These are phyloP conservation scores for Pterocles burchelli DNA, from an alignment of 2,113 vertebrate species.

Conservation along the genomic window DNA sequence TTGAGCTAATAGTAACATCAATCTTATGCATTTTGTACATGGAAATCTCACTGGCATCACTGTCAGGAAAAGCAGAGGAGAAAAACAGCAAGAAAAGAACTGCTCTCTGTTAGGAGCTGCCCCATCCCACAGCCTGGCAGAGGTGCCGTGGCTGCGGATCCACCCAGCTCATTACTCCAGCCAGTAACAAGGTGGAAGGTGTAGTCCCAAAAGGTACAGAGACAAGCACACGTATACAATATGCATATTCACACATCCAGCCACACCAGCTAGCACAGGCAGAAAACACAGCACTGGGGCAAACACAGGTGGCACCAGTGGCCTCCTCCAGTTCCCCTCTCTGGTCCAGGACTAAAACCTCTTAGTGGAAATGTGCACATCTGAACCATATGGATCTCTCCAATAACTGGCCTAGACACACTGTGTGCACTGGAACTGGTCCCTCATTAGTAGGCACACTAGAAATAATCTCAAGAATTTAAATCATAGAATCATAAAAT, in stretches of 20 bases:
- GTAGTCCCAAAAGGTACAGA: too few species aligned
- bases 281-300: neutral
- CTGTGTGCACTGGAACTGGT: neutral
- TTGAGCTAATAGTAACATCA: neutral
- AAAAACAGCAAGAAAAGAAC: neutral
- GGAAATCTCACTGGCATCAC: neutral
- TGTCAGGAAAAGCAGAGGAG: neutral
- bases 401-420: neutral
- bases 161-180: neutral
- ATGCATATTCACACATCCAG: neutral
- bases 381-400: fast-evolving
- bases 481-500: neutral
- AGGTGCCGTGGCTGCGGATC: neutral
- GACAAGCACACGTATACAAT: fast-evolving
- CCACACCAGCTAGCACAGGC: neutral
- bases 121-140: neutral
- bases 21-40: neutral
- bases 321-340: neutral
- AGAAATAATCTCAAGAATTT: neutral
- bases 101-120: neutral
- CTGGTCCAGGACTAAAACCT: neutral
- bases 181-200: neutral
- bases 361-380: neutral
- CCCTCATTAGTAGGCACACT: neutral
- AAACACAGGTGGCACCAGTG: neutral